Evolutionary conservation across 1,140 invertebrate genomes (phyloP).

Genomic region (Danaus plexippus): DNA sequence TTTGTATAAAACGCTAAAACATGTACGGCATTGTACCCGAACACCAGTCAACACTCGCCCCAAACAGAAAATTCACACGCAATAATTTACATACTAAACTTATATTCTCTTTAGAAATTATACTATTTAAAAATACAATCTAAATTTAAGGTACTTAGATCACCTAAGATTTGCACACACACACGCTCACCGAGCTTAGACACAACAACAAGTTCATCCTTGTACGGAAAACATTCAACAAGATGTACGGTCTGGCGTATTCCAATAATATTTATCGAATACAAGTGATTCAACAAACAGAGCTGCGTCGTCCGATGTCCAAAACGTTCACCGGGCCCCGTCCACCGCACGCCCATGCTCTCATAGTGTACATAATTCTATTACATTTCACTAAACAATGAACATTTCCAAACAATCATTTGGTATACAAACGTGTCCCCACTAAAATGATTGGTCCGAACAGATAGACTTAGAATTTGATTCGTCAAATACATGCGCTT

Average conservation of each 20-base stretch:
- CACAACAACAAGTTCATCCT: conserved; percentile 41
- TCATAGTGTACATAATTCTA: conserved; percentile 19
- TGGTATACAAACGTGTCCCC: conserved; percentile 32
- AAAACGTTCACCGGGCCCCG: conserved; percentile 6
- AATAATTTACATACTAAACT: conserved; percentile 67
- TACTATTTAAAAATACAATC: conserved; percentile 61
- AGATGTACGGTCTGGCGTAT: conserved; percentile 20
- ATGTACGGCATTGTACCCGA: conserved; percentile 64
- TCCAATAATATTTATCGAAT: conserved; percentile 9
- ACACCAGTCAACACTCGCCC: conserved; percentile 46
- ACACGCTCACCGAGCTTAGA: conserved; percentile 37
- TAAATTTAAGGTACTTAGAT: conserved; percentile 61
- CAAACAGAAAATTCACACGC: conserved; percentile 66
- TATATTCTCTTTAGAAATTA: conserved; percentile 54
- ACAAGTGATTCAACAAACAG: conserved; percentile 18
- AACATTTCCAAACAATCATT: conserved; percentile 19
- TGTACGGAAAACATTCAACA: conserved; percentile 45
- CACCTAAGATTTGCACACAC: conserved; percentile 54
- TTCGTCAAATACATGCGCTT: conserved; percentile 9
- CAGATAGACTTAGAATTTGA: conserved; percentile 14
- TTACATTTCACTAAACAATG: conserved; percentile 21
- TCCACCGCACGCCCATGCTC: not conserved
- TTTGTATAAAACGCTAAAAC: conserved; percentile 70
- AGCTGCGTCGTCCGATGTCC: conserved; percentile 6
- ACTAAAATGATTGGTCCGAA: conserved; percentile 42